These are phyloP conservation scores for Metopolophium dirhodum DNA, from an alignment of 1,140 invertebrate genomes.

Conservation along the genomic window DNA sequence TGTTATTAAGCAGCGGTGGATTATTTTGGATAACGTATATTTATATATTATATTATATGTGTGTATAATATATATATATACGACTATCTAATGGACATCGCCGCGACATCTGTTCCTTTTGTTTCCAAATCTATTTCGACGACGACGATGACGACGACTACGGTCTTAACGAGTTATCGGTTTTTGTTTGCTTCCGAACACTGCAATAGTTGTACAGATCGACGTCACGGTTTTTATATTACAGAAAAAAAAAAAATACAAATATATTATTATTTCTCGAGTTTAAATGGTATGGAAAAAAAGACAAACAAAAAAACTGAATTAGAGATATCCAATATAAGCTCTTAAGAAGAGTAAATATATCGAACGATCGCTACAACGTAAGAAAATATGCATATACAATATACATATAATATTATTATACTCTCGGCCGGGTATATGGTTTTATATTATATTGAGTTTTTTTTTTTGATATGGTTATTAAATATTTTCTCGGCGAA, in stretches of 20 bases:
- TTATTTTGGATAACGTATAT: background rate
- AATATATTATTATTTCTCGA: background rate
- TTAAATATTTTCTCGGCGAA: background rate
- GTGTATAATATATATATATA: background rate
- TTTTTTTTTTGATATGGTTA: too few relatives aligned
- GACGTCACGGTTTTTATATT: background rate
- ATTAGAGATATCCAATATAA: background rate
- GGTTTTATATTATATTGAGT: background rate
- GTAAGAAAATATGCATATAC: background rate
- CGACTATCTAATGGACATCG: background rate
- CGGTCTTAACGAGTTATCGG: background rate
- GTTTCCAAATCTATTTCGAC: conserved; percentile 19
- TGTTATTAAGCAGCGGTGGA: background rate
- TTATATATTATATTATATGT: background rate
- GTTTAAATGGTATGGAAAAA: background rate
- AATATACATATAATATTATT: background rate
- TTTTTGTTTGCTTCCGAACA: background rate
- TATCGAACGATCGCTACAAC: background rate
- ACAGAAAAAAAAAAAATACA: background rate
- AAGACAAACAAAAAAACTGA: background rate
- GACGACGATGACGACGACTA: too few relatives aligned
- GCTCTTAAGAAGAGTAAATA: background rate
- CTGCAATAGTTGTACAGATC: background rate
- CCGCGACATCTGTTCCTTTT: conserved; percentile 34
- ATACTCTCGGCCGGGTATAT: background rate